phyloP scores from a whole-genome alignment of 1,140 invertebrate species.

The Anagrus nilaparvatae region DNA sequence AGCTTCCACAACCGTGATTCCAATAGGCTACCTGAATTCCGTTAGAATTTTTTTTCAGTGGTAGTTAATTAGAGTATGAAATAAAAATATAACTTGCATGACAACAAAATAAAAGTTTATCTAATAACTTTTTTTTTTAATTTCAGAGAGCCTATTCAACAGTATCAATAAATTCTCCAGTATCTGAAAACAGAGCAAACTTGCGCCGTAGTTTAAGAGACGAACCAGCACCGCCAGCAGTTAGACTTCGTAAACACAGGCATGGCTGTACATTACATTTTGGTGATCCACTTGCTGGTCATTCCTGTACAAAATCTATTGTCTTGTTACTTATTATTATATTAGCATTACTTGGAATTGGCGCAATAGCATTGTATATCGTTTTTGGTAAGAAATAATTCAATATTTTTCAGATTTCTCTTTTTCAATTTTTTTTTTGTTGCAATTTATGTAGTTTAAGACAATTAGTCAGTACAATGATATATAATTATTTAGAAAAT shows the following conservation, averaged over 20 bases:
- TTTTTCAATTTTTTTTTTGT: no score
- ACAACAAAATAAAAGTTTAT: no score
- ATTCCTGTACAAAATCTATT: slow-evolving; percentile 29
- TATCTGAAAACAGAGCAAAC: slow-evolving; percentile 37
- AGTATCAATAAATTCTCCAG: slow-evolving; percentile 32
- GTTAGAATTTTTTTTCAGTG: no score
- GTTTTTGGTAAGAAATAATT: slow-evolving; percentile 38
- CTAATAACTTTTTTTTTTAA: slow-evolving; percentile 18
- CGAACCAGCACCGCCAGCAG: slow-evolving; percentile 36
- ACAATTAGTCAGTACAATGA: no score
- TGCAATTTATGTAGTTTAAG: no score
- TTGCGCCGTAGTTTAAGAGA: slow-evolving; percentile 34
- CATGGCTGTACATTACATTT: slow-evolving; percentile 38
- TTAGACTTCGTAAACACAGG: slow-evolving; percentile 33
- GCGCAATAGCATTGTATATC: slow-evolving; percentile 34
- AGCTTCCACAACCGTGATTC: no score
- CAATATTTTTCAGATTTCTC: no score
- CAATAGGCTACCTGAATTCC: no score
- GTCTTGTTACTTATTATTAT: slow-evolving; percentile 29
- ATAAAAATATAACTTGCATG: no score
- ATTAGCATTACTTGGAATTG: slow-evolving; percentile 32
- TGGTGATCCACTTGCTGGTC: slow-evolving; percentile 26
- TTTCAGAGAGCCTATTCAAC: slow-evolving; percentile 38
- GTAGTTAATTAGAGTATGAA: no score
- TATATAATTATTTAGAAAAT: no score